Conservation (phyloP, 1,140 invertebrate species). For the Drosophila auraria region DNA sequence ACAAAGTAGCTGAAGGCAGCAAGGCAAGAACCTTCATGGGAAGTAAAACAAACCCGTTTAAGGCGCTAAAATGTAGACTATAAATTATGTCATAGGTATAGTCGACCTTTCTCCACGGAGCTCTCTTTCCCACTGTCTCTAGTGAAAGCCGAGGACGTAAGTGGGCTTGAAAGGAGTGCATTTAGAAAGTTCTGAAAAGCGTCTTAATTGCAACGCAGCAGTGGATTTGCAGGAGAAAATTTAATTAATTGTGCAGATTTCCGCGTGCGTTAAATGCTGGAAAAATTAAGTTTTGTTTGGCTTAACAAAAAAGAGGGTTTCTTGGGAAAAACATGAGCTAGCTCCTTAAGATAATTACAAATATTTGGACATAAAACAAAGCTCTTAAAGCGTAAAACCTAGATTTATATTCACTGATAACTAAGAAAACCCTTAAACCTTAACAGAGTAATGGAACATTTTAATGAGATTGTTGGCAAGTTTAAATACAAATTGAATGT, state of each 20-base stretch:
- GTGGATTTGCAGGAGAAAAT: conserved; percentile 8
- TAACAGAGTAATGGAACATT: conserved; percentile 2
- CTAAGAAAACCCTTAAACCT: background rate
- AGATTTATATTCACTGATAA: too few species aligned
- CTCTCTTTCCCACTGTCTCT: conserved; percentile 8
- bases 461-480: background rate
- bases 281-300: background rate
- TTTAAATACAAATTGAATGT: conserved; percentile 6
- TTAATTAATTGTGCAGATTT: background rate
- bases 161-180: conserved; percentile 42
- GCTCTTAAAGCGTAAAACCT: too few species aligned
- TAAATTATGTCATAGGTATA: conserved; percentile 66
- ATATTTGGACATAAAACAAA: background rate
- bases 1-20: conserved; percentile 67
- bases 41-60: conserved; percentile 49
- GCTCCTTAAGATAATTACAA: background rate
- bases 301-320: background rate
- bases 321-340: background rate
- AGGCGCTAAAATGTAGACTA: conserved; percentile 56
- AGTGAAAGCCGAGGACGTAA: conserved; percentile 11
- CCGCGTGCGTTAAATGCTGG: background rate
- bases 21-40: conserved; percentile 28
- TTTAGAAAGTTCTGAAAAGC: conserved; percentile 43
- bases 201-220: conserved; percentile 28
- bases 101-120: conserved; percentile 25